Conservation (phyloP, 2,113 vertebrate genomes). For the Antennarius striatus region DNA sequence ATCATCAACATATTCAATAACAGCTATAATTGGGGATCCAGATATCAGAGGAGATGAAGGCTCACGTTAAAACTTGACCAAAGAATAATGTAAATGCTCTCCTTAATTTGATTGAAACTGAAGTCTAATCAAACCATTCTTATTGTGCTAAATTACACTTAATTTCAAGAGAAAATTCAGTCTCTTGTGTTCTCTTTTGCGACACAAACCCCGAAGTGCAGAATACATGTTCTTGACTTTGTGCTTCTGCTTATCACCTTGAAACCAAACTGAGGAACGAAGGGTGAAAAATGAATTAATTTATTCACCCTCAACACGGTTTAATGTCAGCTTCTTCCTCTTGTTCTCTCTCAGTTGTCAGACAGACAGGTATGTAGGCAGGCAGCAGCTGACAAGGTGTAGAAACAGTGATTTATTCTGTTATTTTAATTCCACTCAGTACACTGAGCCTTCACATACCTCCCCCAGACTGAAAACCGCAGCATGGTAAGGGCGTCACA, state of each 20-base stretch:
- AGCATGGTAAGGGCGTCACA: conserved; percentile 44
- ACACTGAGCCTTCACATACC: conserved; percentile 33
- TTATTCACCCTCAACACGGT: conserved; percentile 1
- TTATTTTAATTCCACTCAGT: conserved; percentile 45
- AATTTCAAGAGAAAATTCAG: not conserved
- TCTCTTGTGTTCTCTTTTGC: not conserved
- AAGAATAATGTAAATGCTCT: not conserved
- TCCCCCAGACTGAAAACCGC: conserved; percentile 34
- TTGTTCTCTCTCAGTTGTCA: conserved; percentile 29
- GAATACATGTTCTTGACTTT: not conserved
- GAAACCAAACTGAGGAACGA: not conserved
- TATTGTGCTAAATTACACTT: not conserved
- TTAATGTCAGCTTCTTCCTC: conserved; percentile 11
- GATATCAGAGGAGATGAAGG: conserved; percentile 5
- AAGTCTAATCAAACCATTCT: not conserved
- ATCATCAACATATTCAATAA: conserved; percentile 4
- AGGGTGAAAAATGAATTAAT: conserved; percentile 2
- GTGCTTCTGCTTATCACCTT: conserved; percentile 1
- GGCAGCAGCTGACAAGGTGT: conserved; percentile 39
- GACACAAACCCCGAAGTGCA: not conserved
- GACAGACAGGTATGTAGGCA: conserved; percentile 24
- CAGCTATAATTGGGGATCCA: not conserved
- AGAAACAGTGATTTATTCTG: conserved; percentile 48
- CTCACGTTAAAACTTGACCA: not conserved
- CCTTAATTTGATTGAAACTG: not conserved